Base-by-base conservation (phyloP, 2,888 invertebrate genomes). In the Smittia sp. region DNA sequence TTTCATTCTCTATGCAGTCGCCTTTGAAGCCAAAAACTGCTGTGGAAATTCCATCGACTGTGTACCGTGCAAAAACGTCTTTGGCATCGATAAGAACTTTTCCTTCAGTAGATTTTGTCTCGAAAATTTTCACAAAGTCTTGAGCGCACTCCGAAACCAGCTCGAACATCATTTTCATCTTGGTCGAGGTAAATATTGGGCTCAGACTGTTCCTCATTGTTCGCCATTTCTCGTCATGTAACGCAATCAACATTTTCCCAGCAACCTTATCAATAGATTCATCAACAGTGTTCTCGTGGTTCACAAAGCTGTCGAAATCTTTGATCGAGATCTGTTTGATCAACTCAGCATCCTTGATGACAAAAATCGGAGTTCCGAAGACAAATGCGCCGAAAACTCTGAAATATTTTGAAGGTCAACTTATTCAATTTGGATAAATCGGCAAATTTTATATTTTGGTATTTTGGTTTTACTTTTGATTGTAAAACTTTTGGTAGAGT, bases 361-460 rank as follows among this genome's bases (percentile, higher is more conserved):
- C 11, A n/a, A n/a, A 13, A 63, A 63, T 3, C 4, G 63, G 25
- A 6, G 15, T 63, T 4, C 1, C 6, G 13, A 63, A 63, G 11
- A 27, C 25, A 63, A 63, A 63, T 1, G 27, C 25, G 1, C 63
- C 63, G 13, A 63, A 63, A 15, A 63, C 25, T 27, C 63, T 63
- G 63, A 27, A 63, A 63, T 63, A 20, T 20, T 9, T 20, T 63
- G 1, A n/a, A 63, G n/a, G n/a, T n/a, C n/a, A n/a, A n/a, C n/a
- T n/a, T n/a, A n/a, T n/a, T n/a, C n/a, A n/a, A n/a, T n/a, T 65
- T 18, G 3, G 3, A n/a, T n/a, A n/a, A n/a, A n/a, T n/a, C n/a
- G n/a, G n/a, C n/a, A n/a, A n/a, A n/a, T n/a, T n/a, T n/a, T n/a
- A n/a, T n/a, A n/a, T n/a, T n/a, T n/a, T n/a, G n/a, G n/a, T n/a